Evolutionary conservation across 2,113 vertebrate species (phyloP).

Genomic region (Sander vitreus): DNA sequence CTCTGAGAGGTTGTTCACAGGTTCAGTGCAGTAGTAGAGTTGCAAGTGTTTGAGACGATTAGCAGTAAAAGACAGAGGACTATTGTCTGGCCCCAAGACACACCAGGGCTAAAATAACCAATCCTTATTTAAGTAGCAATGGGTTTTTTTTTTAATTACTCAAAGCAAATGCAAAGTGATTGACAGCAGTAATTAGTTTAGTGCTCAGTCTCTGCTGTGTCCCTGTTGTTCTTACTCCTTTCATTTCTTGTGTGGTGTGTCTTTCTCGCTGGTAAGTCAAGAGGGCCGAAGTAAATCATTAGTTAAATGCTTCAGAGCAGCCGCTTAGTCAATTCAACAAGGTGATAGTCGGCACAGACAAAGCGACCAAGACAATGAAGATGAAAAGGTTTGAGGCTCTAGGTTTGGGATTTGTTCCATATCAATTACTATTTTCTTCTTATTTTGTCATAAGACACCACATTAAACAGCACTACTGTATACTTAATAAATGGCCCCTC

Average conservation of each 20-base stretch:
- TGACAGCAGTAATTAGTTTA: conserved; percentile 56
- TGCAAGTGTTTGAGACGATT: conserved; percentile 33
- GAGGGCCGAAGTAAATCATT: conserved; percentile 1
- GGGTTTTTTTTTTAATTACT: conserved; percentile 60
- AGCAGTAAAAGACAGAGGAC: conserved; percentile 7
- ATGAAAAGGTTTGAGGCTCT: neutral
- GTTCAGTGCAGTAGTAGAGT: neutral
- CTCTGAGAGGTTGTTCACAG: neutral
- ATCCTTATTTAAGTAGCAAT: conserved; percentile 56
- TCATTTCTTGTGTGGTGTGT: neutral
- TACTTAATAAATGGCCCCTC: neutral
- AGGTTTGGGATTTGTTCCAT: neutral
- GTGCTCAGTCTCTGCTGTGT: conserved; percentile 12
- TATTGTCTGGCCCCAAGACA: conserved; percentile 39
- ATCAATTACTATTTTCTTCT: no score
- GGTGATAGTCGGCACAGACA: neutral
- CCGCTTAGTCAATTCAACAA: conserved; percentile 7
- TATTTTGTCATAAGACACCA: no score
- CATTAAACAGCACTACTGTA: neutral
- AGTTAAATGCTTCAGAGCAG: conserved; percentile 8
- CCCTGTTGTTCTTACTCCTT: neutral
- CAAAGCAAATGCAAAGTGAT: conserved; percentile 56
- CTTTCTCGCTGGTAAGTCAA: conserved; percentile 13
- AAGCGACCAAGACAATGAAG: neutral
- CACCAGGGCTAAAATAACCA: conserved; percentile 23